These are phyloP conservation scores for Drosophila subsilvestris DNA, from an alignment of 2,888 invertebrate species.

Conservation along the genomic window DNA sequence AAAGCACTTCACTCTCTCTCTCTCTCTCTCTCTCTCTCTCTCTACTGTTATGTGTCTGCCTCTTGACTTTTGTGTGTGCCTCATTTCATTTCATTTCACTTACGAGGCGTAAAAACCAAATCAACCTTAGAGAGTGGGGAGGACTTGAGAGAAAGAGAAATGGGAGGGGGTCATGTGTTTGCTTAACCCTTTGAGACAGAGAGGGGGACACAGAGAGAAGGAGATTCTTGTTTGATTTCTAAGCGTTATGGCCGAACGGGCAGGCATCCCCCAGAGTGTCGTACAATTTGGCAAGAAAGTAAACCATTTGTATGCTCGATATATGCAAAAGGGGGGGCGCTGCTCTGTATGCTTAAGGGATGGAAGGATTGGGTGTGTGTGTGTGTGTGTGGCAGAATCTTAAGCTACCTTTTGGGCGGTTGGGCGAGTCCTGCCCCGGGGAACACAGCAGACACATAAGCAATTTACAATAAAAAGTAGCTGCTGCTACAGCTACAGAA, in stretches of 20 bases:
- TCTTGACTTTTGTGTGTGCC: conserved; percentile 30
- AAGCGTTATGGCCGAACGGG: conserved; percentile 62
- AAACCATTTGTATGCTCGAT: conserved; percentile 49
- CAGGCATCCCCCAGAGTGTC: conserved; percentile 66
- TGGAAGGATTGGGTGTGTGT: conserved; percentile 8
- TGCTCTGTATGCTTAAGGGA: conserved; percentile 10
- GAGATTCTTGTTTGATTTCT: conserved; percentile 70
- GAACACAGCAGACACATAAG: conserved; percentile 60
- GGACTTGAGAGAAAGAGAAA: conserved; percentile 3
- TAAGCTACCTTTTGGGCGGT: conserved; percentile 59
- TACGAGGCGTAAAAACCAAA: conserved; percentile 77
- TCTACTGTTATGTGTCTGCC: background rate
- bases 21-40: conserved; percentile 5
- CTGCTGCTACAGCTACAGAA: conserved; percentile 26
- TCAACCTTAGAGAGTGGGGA: conserved; percentile 51
- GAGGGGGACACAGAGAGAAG: conserved; percentile 22
- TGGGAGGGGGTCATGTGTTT: conserved; percentile 24
- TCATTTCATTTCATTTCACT: conserved; percentile 74
- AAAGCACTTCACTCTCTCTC: conserved; percentile 9
- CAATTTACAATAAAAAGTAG: conserved; percentile 77
- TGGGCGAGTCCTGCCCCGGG: conserved; percentile 15
- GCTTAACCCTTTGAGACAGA: conserved; percentile 63
- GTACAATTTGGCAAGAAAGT: conserved; percentile 69
- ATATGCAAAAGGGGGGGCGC: conserved; percentile 15
- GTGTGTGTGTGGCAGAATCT: conserved; percentile 7